Evolutionary conservation across 2,797 vertebrate species (phyloP), one percentile per base, ranked within the genome.

Genomic region (Artibeus lituratus): DNA sequence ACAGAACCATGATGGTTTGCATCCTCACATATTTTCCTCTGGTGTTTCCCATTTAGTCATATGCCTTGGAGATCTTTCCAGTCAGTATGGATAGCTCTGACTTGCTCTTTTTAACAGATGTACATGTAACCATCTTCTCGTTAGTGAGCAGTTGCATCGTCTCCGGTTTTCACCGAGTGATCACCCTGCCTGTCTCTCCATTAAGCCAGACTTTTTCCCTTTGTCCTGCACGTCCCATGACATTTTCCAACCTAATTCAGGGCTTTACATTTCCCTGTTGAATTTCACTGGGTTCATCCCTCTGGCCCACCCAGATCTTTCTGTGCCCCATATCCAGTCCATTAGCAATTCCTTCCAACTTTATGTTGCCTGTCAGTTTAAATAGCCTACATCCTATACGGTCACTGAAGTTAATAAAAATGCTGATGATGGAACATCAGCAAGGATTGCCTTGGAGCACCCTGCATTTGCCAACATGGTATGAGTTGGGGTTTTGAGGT

Each of bases 361-460:
- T 62, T 10, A 87, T 32, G 29, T 37, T 67, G 73, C 42, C 72
- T 87, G 26, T 94, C 87, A 39, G 65, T 87, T 77, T 57, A 91
- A 84, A 10, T 1, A 93, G 35, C 29, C 3, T 87, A 44, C 86
- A 37, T 76, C 94, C 57, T 74, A 65, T 94, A 0, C 1, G 19
- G 49, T 92, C 74, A 67, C 35, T 29, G 51, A 93, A 80, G 73
- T 62, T 92, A 94, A 85, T 94, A 80, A 76, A 94, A 92, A 86
- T 82, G 53, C 73, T 77, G 82, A 88, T 0, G 3, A 7, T 57
- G 69, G 57, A 96, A 53, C 10, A 12, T 39, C 86, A 88, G 35
- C 91, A 92, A 87, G 44, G 37, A 35, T 21, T 72, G 76, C 47
- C 83, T 85, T 29, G 35, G 1, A 44, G 16, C 14, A 11, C 51